Conservation (phyloP, 2,113 vertebrate species). For the Microcebus murinus region DNA sequence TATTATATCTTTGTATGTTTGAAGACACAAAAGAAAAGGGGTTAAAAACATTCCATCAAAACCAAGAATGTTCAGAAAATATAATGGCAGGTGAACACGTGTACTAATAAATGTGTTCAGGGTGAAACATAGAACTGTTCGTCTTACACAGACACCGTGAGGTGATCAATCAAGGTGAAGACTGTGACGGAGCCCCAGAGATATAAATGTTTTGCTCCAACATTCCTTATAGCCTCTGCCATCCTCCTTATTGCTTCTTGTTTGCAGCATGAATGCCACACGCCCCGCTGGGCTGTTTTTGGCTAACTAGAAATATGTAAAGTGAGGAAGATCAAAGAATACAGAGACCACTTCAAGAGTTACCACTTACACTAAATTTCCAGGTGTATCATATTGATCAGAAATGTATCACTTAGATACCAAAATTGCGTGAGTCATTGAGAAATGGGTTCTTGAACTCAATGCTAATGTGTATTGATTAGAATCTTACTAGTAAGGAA, state of each 20-base stretch:
- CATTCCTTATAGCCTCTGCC: rapidly evolving
- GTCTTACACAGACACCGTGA: rapidly evolving
- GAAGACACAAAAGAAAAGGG: background rate
- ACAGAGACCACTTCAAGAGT: background rate
- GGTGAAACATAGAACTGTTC: background rate
- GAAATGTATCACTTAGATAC: background rate
- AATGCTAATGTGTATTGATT: background rate
- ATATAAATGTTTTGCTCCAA: background rate
- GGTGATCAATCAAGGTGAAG: background rate
- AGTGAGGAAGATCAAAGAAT: background rate
- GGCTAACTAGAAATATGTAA: background rate
- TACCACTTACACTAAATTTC: background rate
- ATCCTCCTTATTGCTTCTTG: background rate
- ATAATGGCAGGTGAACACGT: background rate
- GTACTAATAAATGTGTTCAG: no score
- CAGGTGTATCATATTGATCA: background rate
- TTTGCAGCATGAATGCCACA: background rate
- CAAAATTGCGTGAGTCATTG: background rate
- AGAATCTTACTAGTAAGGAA: background rate
- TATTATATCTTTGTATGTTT: background rate
- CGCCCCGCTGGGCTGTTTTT: background rate
- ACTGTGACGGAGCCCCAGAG: background rate
- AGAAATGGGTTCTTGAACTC: background rate
- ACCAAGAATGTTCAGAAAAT: background rate
- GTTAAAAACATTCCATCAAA: background rate